Conservation (phyloP, 2,888 invertebrate genomes). For the Agrilus biguttatus region DNA sequence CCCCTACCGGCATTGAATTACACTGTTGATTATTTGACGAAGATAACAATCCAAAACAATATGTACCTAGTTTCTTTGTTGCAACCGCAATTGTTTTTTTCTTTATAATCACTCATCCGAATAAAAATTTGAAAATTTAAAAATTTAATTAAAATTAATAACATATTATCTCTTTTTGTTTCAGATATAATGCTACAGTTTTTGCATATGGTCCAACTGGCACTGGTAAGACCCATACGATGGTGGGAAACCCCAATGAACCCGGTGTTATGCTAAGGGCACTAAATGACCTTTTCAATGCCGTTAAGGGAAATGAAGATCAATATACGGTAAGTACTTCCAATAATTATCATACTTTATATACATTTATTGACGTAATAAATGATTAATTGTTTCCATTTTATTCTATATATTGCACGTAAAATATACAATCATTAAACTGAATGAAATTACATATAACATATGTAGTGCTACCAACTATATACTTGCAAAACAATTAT, state of each 20-base stretch:
- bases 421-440: background rate
- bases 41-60: too few relatives aligned
- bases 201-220: conserved; percentile 93
- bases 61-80: too few relatives aligned
- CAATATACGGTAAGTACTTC: conserved; percentile 42
- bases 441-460: too few relatives aligned
- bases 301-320: conserved; percentile 46
- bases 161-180: too few relatives aligned
- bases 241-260: conserved; percentile 54
- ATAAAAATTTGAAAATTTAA: too few relatives aligned
- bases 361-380: background rate
- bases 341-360: conserved; percentile 2
- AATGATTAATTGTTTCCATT: background rate
- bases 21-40: too few relatives aligned
- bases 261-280: conserved; percentile 83
- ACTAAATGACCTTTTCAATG: conserved; percentile 66
- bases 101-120: too few relatives aligned
- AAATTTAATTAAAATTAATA: too few relatives aligned
- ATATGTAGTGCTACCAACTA: too few relatives aligned
- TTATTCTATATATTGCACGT: background rate
- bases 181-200: conserved; percentile 87
- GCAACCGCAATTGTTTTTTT: conserved; percentile 7
- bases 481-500: too few relatives aligned
- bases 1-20: too few relatives aligned
- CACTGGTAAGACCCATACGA: conserved; percentile 84